Conservation (phyloP, 2,888 invertebrate species). For the Latrodectus hesperus region DNA sequence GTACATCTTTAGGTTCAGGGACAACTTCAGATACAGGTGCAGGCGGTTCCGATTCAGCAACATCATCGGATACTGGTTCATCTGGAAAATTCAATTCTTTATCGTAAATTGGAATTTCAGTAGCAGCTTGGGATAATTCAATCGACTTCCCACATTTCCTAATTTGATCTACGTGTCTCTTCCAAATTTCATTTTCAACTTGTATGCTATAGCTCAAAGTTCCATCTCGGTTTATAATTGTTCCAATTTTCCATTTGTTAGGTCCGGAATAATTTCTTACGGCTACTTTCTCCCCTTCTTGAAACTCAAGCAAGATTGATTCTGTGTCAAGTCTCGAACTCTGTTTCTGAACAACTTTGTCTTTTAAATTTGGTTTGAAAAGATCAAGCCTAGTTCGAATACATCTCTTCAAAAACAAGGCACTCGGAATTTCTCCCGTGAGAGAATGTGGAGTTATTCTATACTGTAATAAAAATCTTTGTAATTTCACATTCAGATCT, state of each 20-base stretch:
- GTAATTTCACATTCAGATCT: too few relatives aligned
- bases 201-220: conserved; percentile 28
- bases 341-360: conserved; percentile 19
- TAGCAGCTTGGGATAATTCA: conserved; percentile 39
- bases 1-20: too few relatives aligned
- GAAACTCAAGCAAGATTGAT: conserved; percentile 15
- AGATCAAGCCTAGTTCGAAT: conserved; percentile 18
- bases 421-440: too few relatives aligned
- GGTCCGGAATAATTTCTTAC: conserved; percentile 18
- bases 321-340: conserved; percentile 19
- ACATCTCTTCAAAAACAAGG: conserved; percentile 18
- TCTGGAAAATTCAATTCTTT: conserved; percentile 36
- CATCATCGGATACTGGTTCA: conserved; percentile 39
- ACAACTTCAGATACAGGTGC: conserved; percentile 6
- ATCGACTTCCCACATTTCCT: conserved; percentile 35
- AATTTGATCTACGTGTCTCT: conserved; percentile 37
- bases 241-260: background rate
- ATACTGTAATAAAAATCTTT: too few relatives aligned
- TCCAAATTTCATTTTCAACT: conserved; percentile 35
- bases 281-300: conserved; percentile 17
- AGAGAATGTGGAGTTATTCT: too few relatives aligned
- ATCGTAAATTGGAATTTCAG: conserved; percentile 35
- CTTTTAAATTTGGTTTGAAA: conserved; percentile 13
- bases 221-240: too few relatives aligned
- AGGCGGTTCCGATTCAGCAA: conserved; percentile 31